Evolutionary conservation across 2,797 vertebrate species (phyloP), one percentile per base, ranked within the genome.

Genomic region (Mus minutoides): DNA sequence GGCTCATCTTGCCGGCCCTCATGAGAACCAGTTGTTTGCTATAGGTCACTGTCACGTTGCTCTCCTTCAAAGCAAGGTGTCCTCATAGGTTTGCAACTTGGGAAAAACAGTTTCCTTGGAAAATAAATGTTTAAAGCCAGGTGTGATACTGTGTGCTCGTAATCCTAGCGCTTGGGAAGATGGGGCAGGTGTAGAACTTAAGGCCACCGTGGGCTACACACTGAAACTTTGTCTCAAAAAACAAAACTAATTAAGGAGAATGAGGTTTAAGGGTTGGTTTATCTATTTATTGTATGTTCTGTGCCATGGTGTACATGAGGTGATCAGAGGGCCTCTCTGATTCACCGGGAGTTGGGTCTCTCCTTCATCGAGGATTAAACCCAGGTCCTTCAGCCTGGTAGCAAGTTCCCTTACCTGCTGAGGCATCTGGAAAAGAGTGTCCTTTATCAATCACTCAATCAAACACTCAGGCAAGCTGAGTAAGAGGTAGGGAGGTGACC

Each of bases 41-140:
- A 3, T 0, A 1, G 4, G 37, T 11, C 40, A 46, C 2, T 6
- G 29, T 17, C 10, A 0, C 2, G 0, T 34, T 12, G 16, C 1
- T 56, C 43, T 24, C 88, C 64, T 73, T n/a, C 21, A 26, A 71
- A 77, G 56, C 62, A 26, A 49, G 26, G n/a, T 7, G 10, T 75
- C 80, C 49, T 85, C 73, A 40, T 1, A 31, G 75, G 58, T 46
- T 64, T 40, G 17, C 60, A 34, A 31, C 17, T 49, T 34, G 60
- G 29, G 60, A 64, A 29, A 43, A 46, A 21, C 24, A 46, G 31
- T 64, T 84, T 64, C 29, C 2, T 37, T 71, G 46, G 46, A 71
- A 71, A 71, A 17, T 26, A 34, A 49, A 67, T 17, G 16, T 52
- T 86, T 37, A 86, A 86, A 86, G 64, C 62, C 22, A n/a, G 11